Evolutionary conservation across 2,113 vertebrate species (phyloP), one percentile per base, ranked within the genome.

Genomic region (Seriola aureovittata): DNA sequence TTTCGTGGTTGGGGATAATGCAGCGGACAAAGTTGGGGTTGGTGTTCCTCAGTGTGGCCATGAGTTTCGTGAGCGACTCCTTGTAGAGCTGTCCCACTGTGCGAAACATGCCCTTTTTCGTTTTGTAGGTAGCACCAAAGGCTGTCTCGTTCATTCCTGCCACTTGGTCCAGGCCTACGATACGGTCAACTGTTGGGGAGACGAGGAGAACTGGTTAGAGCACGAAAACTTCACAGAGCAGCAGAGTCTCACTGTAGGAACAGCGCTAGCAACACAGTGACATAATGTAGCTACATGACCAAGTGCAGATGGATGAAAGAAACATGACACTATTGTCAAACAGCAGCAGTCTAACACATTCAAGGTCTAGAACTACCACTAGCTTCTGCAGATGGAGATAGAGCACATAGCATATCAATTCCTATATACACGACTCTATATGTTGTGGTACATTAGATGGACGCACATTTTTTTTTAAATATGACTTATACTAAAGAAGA

Each of bases 1-100:
- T 99, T 85, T 99, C 98, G 0, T 99, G 98, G 84, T 99, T 99
- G 17, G 98, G 98, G 91, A 99, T 99, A 95, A 99, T 99, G 94
- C 98, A 99, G 89, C 98, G 98, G 11, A 99, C 98, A 23, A 99
- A 99, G 92, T 99, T 99, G 25, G 98, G 98, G 92, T 99, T 99
- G 76, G 98, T 99, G 95, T 99, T 99, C 34, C 98, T 96, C 5
- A 99, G 96, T 0, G 98, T 99, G 11, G 98, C 98, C 98, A 99
- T 99, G 71, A 99, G 95, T 81, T 98, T 99, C 90, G 97, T 97
- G 46, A 99, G 97, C 0, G 97, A 99, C 78, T 99, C 98, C 87
- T 99, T 99, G 95, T 99, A 99, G 32, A 99, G 96, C 12, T 99
- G 98, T 1, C 98, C 97, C 0, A 99, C 98, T 0, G 98, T 99